Base-by-base conservation (phyloP, 2,113 vertebrate genomes). In the Rutilus rutilus region DNA sequence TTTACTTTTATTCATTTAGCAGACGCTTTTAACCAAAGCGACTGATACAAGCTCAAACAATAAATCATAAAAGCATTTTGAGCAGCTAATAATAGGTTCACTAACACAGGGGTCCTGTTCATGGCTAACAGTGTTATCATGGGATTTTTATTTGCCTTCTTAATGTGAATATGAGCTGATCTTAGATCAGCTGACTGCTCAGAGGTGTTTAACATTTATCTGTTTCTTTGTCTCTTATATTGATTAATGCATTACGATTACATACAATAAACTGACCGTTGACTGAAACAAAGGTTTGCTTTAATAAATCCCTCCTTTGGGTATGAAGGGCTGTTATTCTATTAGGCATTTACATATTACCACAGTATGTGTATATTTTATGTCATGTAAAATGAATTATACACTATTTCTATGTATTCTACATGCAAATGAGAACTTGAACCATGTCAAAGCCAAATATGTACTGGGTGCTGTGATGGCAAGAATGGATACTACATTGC, bases 331-430 rank as follows among this genome's bases (percentile, higher is more conserved):
- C 80, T 84, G 64, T 64, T 83, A 30, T 60, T 80, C 11, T 69
- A 30, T 73, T 59, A 36, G n/a, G 7, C 9, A 36, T 86, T 19
- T 39, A 14, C 12, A 30, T 76, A 33, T 67, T 69, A 21, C 79
- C 75, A 76, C 74, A 73, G 42, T 52, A 85, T 88, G 82, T 78
- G 73, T 33, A 71, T 25, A 15, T 80, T 76, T 82, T 62, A 62
- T 62, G 69, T 85, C 75, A 73, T 45, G 27, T 69, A 57, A 47
- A 78, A 77, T 65, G 21, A 54, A 52, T 42, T 69, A 82, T 69
- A 86, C 84, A 81, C n/a, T 82, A 12, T 52, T 79, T n/a, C 47
- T 81, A 50, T 82, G 27, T 42, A 81, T 30, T 64, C 60, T 52
- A 25, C 23, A 5, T 45, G 27, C 54, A 57, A 57, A 57, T 5